A percentile compares a stretch with the other conserved stretches of the same genome.
These are phyloP conservation scores for Leptarthrus brevirostris DNA, from an alignment of 2,888 invertebrate genomes.

Conservation along the genomic window DNA sequence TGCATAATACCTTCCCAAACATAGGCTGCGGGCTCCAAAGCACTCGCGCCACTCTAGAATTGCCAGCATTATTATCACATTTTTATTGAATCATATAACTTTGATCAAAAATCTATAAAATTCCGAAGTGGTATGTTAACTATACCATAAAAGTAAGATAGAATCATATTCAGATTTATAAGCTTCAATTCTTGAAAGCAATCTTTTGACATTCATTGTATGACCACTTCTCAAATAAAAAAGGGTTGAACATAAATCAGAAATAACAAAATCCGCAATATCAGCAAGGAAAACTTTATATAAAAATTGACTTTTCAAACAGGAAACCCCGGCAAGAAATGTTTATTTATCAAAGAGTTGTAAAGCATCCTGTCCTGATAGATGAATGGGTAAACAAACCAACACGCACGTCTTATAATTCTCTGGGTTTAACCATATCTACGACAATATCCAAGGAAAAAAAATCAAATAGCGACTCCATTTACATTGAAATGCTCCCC, in stretches of 20 bases:
- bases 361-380: background rate
- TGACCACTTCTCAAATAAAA: too few species aligned
- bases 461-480: constrained; percentile 1
- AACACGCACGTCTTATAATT: constrained; percentile 12
- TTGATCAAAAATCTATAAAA: too few species aligned
- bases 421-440: background rate
- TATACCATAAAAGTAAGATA: too few species aligned
- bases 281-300: constrained; percentile 23
- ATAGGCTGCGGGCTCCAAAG: too few species aligned
- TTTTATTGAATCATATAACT: too few species aligned
- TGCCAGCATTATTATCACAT: too few species aligned
- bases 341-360: background rate
- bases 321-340: background rate
- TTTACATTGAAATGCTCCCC: constrained; percentile 34
- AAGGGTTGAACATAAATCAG: constrained; percentile 31
- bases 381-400: background rate
- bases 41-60: too few species aligned
- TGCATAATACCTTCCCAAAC: too few species aligned
- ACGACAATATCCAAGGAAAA: background rate
- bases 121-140: too few species aligned
- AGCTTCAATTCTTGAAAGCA: too few species aligned
- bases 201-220: too few species aligned
- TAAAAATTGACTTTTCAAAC: constrained; percentile 4
- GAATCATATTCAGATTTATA: too few species aligned
- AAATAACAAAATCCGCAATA: constrained; percentile 16